Base-by-base conservation (phyloP, 2,888 invertebrate genomes). In the Hofmannophila pseudospretella region DNA sequence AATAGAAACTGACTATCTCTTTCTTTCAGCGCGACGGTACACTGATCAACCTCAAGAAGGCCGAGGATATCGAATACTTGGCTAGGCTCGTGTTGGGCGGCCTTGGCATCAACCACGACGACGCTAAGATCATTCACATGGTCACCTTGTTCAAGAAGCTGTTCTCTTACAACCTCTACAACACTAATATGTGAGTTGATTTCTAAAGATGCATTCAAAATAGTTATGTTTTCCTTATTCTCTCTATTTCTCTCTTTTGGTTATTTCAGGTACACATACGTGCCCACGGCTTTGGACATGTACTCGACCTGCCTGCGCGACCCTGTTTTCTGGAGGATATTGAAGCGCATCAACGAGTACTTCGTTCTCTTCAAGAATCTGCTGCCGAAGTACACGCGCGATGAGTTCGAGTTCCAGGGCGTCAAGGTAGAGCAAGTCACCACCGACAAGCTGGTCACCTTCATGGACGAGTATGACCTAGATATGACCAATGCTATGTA, bases 311-410 rank as follows among this genome's bases (percentile, higher is more conserved):
- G 90, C 54, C 69, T 92, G 56, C 90, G 93, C 35, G 94, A 94
- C 72, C 93, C 94, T 8, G 88, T 91, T 38, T 93, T 91, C 89
- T 94, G 91, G 84, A 89, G 88, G 49, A 72, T 93, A 48, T 89
- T 90, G 79, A 90, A 91, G 67, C 89, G 89, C 45, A 71, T 92
- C 59, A 61, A 84, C 30, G 73, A 88, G 43, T 85, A 77, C 47
- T 89, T 89, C 68, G 72, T 80, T 44, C 84, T 89, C 34, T 92
- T 90, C 88, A 91, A 91, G 72, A 67, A 77, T 38, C 76, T 84
- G 52, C 65, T 91, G 38, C 84, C 88, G 5, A 77, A 75, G 1
- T 93, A 94, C 82, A 89, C 88, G 11, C 74, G 75, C 36, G 85
- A 90, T 1, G 90, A 92, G 51, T 70, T 92, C 28, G 65, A 73